phyloP scores from a whole-genome alignment of 2,797 vertebrate genomes.

The Vultur gryphus region DNA sequence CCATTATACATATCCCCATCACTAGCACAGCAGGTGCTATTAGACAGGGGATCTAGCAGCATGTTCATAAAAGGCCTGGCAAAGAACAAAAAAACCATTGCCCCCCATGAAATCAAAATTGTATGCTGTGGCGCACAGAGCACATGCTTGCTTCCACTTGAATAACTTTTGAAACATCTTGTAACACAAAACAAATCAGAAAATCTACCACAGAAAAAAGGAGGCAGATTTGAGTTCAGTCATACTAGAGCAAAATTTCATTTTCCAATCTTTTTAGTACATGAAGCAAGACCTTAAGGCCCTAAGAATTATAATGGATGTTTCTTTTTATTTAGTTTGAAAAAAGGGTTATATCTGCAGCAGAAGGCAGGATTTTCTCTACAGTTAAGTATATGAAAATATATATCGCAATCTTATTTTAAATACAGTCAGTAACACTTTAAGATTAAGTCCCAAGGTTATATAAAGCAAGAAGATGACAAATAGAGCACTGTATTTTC shows the following conservation, averaged over 20 bases:
- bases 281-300: background rate
- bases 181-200: background rate
- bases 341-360: background rate
- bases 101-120: constrained; percentile 50
- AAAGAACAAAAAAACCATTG: constrained; percentile 10
- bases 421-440: background rate
- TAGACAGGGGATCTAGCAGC: constrained; percentile 34
- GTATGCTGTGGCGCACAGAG: background rate
- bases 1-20: constrained; percentile 28
- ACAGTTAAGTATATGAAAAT: background rate
- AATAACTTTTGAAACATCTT: background rate
- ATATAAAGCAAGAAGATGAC: background rate
- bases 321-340: background rate
- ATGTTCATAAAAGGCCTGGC: constrained; percentile 45
- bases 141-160: constrained; percentile 27
- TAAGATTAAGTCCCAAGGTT: background rate
- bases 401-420: background rate
- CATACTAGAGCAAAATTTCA: background rate
- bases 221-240: background rate
- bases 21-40: constrained; percentile 45
- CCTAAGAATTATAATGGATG: background rate
- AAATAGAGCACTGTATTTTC: background rate
- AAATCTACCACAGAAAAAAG: background rate
- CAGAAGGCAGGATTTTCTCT: background rate
- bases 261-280: background rate